Conservation (phyloP, 2,888 invertebrate genomes). For the Microctonus aethiopoides region DNA sequence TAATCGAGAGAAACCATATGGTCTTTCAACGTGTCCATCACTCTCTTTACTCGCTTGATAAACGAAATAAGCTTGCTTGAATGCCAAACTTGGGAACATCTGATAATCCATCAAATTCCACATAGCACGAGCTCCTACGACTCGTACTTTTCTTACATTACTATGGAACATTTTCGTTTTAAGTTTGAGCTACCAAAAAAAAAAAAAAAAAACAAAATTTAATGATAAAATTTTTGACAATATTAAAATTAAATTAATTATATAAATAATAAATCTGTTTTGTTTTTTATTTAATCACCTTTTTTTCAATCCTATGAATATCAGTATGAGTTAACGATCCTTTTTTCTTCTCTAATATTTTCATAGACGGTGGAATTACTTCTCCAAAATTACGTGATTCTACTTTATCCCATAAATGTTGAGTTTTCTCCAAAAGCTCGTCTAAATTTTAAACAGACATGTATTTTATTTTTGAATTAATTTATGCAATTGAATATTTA, state of each 20-base stretch:
- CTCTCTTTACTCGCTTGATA: slow-evolving; percentile 56
- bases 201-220: no score
- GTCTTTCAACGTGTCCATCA: slow-evolving; percentile 53
- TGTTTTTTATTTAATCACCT: slow-evolving; percentile 36
- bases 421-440: slow-evolving; percentile 39
- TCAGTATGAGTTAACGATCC: slow-evolving; percentile 46
- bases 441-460: slow-evolving; percentile 40
- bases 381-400: slow-evolving; percentile 2
- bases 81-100: slow-evolving; percentile 53
- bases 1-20: slow-evolving; percentile 36
- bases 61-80: slow-evolving; percentile 58
- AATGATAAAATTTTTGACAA: no score
- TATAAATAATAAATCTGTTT: background rate
- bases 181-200: slow-evolving; percentile 47
- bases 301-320: slow-evolving; percentile 46
- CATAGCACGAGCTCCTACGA: slow-evolving; percentile 46
- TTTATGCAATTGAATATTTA: slow-evolving; percentile 15
- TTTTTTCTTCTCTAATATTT: slow-evolving; percentile 36
- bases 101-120: slow-evolving; percentile 58
- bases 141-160: slow-evolving; percentile 49
- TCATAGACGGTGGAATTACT: slow-evolving; percentile 41
- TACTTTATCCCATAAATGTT: slow-evolving; percentile 44
- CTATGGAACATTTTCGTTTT: slow-evolving; percentile 49
- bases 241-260: slow-evolving; percentile 1
- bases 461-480: background rate